Evolutionary conservation across 1,140 invertebrate genomes (phyloP).

Genomic region (Phymastichus coffea): DNA sequence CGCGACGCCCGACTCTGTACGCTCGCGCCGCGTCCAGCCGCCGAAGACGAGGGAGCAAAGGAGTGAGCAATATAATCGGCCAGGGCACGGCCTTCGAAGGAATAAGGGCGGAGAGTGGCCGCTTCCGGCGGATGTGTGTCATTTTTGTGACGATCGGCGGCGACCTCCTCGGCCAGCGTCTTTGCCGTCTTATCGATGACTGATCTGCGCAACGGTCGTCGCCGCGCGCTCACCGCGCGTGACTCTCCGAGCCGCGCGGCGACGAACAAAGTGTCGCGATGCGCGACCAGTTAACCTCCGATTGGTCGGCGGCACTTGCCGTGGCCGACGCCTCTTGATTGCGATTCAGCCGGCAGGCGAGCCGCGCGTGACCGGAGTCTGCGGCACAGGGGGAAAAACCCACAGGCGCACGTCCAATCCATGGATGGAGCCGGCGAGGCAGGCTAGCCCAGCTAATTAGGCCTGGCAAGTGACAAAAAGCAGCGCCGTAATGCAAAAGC

Average conservation of each 20-base stretch:
- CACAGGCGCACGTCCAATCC: constrained; percentile 48
- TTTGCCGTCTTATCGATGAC: constrained; percentile 52
- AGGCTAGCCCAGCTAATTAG: constrained; percentile 43
- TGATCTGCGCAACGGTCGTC: constrained; percentile 50
- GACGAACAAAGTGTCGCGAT: constrained; percentile 33
- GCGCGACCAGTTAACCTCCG: too few species aligned
- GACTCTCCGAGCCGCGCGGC: constrained; percentile 26
- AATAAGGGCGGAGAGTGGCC: too few species aligned
- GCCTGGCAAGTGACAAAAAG: constrained; percentile 52
- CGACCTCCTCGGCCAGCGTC: constrained; percentile 30
- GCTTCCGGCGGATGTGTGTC: constrained; percentile 55
- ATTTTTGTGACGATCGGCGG: constrained; percentile 57
- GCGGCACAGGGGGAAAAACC: constrained; percentile 50
- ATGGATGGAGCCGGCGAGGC: constrained; percentile 27
- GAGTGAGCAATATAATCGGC: too few species aligned
- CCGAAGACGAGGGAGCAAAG: too few species aligned
- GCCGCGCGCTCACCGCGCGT: constrained; percentile 27
- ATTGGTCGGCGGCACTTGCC: not conserved
- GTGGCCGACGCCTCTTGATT: too few species aligned
- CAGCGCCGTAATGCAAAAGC: constrained; percentile 54
- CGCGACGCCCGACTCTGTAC: too few species aligned
- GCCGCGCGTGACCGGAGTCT: constrained; percentile 28
- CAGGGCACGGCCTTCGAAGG: too few species aligned
- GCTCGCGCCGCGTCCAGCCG: too few species aligned
- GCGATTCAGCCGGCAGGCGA: too few species aligned